Evolutionary conservation across 2,797 vertebrate species (phyloP), one percentile per base, ranked within the genome.

Genomic region (Megalops cyprinoides): DNA sequence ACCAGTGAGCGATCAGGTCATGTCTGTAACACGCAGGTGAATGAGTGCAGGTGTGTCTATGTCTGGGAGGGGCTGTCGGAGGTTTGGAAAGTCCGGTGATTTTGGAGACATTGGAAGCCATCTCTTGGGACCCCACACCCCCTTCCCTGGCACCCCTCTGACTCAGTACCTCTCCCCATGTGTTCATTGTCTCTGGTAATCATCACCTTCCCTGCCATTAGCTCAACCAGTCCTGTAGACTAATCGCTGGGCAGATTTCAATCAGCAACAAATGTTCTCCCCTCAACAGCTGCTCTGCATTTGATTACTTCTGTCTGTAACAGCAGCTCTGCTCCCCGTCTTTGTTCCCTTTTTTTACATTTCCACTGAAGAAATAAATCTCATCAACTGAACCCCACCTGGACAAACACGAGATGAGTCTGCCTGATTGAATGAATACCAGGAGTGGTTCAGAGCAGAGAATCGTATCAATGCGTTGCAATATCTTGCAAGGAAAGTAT

Each of bases 11-110:
- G 23, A n/a, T 58, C 55, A 25, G 60, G 25, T 31, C 31, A 65
- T 25, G 12, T 9, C 10, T 31, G 31, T 9, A 31, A 12, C 18
- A 65, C 31, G 25, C 65, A 69, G 65, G 34, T 69, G 20, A 71
- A 71, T 23, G 10, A 23, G 18, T 9, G 37, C 60, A 65, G 60
- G 60, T 37, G 60, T 65, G 90, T 93, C 92, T 23, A 9, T 42
- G 80, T 84, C 53, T 86, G 90, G 89, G 3, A 84, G 83, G 83
- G 77, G 86, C 79, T 86, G 49, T 48, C 2, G 15, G 23, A 77
- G 69, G 74, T 78, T 84, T 94, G 93, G 94, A 95, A 94, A 95
- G 93, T 94, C 92, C 92, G 91, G 93, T 89, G 87, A 81, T 92
- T 92, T 92, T 86, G 74, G 73, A 84, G 25, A 82, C 84, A n/a